Evolutionary conservation across 2,113 vertebrate species (phyloP), one percentile per base, ranked within the genome.

Genomic region (Amazona vittata): DNA sequence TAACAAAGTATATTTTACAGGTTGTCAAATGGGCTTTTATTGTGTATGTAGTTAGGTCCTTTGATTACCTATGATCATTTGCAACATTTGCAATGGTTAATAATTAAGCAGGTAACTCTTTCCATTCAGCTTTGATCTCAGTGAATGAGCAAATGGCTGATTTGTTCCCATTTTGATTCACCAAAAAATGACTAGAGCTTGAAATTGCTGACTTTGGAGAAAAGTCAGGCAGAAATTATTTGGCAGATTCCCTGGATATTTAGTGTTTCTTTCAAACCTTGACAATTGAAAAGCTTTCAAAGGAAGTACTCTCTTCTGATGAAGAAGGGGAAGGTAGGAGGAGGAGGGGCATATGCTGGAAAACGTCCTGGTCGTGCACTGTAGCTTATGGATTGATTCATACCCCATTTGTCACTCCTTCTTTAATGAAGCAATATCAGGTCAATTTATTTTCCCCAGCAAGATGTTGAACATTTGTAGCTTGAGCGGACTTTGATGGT

Each of bases 211-310:
- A 49, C 39, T 93, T 86, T 73, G 74, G 77, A 82, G 46, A 18
- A 94, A 78, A 84, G 37, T 68, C 59, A 33, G 31, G 29, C 29
- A 89, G 55, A 89, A 96, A 76, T 93, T 39, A 70, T 70, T 67
- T 33, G 11, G 35, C 39, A 47, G 39, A 64, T 76, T 86, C 2
- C 1, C 39, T 75, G 60, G 33, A 15, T 82, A 68, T 71, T 86
- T 84, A 44, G 37, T 39, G 24, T 60, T 95, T 79, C 29, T 91
- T 95, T 87, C 83, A 89, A 60, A 60, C 15, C 33, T 60, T 65
- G 29, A 9, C 1, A 1, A 6, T 41, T 88, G 73, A 33, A 85
- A 90, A 65, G 13, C 11, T 20, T 15, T 81, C 31, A 37, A 52
- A 92, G 82, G 11, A 24, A 84, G 18, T 20, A 10, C 6, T 52